phyloP scores from a whole-genome alignment of 2,113 vertebrate genomes.

The Prinia subflava region DNA sequence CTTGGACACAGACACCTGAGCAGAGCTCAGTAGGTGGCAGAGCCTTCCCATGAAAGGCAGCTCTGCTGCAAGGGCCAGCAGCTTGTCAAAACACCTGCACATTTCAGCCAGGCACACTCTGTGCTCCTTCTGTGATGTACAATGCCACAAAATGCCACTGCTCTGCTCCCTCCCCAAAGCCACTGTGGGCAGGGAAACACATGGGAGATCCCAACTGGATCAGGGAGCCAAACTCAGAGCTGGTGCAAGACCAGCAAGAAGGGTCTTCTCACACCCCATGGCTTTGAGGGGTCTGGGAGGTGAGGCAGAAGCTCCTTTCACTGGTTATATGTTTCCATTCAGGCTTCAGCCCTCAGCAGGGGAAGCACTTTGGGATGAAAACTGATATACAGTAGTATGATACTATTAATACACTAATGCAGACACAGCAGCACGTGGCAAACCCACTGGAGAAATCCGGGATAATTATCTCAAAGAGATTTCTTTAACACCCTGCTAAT shows the following conservation, averaged over 20 bases:
- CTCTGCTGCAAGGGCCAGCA: neutral
- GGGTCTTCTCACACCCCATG: neutral
- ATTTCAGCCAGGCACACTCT: neutral
- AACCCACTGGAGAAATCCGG: neutral
- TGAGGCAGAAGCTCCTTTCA: neutral
- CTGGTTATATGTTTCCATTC: neutral
- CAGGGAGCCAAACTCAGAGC: neutral
- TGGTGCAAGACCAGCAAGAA: neutral
- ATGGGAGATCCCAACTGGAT: neutral
- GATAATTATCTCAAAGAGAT: neutral
- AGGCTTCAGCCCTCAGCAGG: neutral
- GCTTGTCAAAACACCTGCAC: neutral
- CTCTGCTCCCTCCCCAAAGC: neutral
- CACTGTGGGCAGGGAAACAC: neutral
- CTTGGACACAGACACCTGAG: accelerated
- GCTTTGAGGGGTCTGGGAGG: neutral
- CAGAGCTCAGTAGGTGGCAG: neutral
- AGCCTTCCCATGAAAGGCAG: neutral
- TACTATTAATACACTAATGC: neutral
- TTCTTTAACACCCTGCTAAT: neutral
- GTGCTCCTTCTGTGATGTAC: neutral
- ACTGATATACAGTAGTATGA: neutral
- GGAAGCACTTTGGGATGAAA: neutral
- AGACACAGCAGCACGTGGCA: neutral
- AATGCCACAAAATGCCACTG: neutral